These are phyloP conservation scores for Hedychridium roseum DNA, from an alignment of 2,888 invertebrate genomes.

Conservation along the genomic window DNA sequence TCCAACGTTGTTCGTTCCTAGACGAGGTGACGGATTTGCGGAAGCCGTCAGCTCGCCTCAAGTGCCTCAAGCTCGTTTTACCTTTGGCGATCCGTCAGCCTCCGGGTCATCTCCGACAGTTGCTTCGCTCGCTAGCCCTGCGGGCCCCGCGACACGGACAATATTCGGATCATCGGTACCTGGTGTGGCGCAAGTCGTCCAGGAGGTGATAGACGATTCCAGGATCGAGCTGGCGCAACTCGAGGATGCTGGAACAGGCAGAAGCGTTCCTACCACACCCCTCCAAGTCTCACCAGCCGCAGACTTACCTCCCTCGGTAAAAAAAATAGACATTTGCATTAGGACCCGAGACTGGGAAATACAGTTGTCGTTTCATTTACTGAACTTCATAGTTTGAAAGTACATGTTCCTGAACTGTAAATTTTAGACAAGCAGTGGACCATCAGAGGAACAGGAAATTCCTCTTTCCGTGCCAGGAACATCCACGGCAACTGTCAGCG, in stretches of 20 bases:
- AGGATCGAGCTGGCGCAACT: constrained; percentile 75
- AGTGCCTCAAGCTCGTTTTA: constrained; percentile 73
- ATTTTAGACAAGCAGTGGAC: constrained; percentile 48
- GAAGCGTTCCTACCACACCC: constrained; percentile 75
- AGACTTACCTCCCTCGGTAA: constrained; percentile 54
- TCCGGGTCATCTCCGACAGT: constrained; percentile 52
- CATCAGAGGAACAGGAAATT: constrained; percentile 53
- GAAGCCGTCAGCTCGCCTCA: constrained; percentile 92
- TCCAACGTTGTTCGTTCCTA: constrained; percentile 84
- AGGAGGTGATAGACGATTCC: constrained; percentile 78
- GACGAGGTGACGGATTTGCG: constrained; percentile 86
- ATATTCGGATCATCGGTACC: constrained; percentile 49
- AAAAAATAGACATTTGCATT: background rate
- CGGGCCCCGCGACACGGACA: constrained; percentile 36
- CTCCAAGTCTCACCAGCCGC: constrained; percentile 70
- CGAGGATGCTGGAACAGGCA: constrained; percentile 70
- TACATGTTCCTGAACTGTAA: too few species aligned
- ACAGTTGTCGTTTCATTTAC: too few species aligned
- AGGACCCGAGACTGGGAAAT: too few species aligned
- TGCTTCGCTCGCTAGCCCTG: constrained; percentile 43
- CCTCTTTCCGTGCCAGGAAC: constrained; percentile 45
- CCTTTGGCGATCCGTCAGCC: constrained; percentile 69
- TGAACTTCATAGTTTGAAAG: too few species aligned
- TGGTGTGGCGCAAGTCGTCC: constrained; percentile 65
- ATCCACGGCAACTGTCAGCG: constrained; percentile 43